Percentiles rank a stretch among this genome's conserved stretches.
Evolutionary conservation across 2,888 invertebrate species (phyloP).

Genomic region (Sarcophaga carnaria): DNA sequence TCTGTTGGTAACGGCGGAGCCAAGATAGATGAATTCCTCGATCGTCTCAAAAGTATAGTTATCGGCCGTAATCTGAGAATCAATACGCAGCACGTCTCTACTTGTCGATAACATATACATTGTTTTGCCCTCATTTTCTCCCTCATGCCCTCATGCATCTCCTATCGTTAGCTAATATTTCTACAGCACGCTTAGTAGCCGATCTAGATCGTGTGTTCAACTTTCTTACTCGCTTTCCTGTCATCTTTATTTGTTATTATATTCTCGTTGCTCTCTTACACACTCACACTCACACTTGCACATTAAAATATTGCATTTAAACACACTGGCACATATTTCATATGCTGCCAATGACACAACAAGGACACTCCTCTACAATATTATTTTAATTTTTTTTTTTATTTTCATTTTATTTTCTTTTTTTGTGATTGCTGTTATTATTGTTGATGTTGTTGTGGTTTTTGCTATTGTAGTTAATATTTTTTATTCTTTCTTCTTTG

Average conservation of each 20-base stretch:
- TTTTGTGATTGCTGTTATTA: not conserved
- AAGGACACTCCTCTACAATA: slow-evolving; percentile 61
- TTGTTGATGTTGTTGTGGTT: not conserved
- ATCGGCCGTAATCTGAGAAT: too few species aligned
- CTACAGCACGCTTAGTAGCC: too few species aligned
- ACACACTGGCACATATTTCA: slow-evolving; percentile 40
- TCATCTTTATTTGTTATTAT: slow-evolving; percentile 44
- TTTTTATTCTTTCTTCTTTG: not conserved
- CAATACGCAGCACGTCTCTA: too few species aligned
- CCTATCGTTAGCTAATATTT: too few species aligned
- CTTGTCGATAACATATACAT: too few species aligned
- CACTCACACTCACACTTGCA: not conserved
- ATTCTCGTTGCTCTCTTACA: not conserved
- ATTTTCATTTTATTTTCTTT: slow-evolving; percentile 2
- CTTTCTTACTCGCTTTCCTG: slow-evolving; percentile 17
- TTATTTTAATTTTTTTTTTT: slow-evolving; percentile 23
- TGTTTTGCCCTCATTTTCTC: too few species aligned
- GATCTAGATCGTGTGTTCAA: not conserved
- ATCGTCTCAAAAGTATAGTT: too few species aligned
- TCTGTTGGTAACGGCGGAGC: too few species aligned
- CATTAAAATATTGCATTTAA: slow-evolving; percentile 1
- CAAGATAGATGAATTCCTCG: too few species aligned
- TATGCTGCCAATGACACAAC: slow-evolving; percentile 64
- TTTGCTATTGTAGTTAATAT: too few species aligned
- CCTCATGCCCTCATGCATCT: too few species aligned